These are phyloP conservation scores for Spizaetus ornatus DNA, from an alignment of 2,113 vertebrate genomes.

Conservation along the genomic window DNA sequence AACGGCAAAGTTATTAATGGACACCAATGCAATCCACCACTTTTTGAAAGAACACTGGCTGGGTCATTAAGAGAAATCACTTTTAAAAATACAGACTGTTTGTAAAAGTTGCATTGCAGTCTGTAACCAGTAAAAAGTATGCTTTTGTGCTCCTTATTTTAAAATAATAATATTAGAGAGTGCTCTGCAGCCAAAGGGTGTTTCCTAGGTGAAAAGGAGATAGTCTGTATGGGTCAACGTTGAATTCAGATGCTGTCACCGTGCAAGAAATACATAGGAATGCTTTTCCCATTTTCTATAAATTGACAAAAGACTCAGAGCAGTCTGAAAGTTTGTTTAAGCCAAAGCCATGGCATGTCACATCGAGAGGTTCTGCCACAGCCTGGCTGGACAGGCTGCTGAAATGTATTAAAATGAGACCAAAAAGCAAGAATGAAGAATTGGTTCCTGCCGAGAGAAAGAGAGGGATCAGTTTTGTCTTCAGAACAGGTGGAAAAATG, in stretches of 20 bases:
- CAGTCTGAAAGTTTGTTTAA: neutral
- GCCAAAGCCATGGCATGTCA: neutral
- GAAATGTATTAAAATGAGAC: neutral
- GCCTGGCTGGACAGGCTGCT: too few relatives aligned
- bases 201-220: neutral
- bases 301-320: rapidly evolving
- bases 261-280: neutral
- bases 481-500: neutral
- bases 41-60: too few relatives aligned
- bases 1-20: neutral
- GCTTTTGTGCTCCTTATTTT: neutral
- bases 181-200: neutral
- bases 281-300: neutral
- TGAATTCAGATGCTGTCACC: neutral
- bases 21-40: neutral
- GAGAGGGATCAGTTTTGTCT: neutral
- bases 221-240: rapidly evolving
- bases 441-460: neutral
- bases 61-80: neutral
- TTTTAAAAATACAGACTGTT: neutral
- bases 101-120: neutral
- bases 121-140: neutral
- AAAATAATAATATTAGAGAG: neutral
- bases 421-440: neutral
- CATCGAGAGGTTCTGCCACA: rapidly evolving